phyloP scores from a whole-genome alignment of 2,888 invertebrate species.

The Ramazzottius varieornatus region DNA sequence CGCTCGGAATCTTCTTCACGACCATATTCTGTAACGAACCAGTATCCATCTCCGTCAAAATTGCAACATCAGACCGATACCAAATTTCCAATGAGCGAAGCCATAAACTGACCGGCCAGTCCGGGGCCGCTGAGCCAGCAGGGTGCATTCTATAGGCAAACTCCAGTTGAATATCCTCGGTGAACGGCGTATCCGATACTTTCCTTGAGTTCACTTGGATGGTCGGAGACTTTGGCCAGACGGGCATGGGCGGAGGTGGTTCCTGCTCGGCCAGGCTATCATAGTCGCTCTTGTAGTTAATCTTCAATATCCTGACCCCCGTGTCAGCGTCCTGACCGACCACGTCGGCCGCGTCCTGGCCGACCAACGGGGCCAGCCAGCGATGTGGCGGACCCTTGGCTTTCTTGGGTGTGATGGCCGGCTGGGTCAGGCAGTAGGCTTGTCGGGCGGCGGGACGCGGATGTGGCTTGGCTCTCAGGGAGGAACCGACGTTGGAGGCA shows the following conservation, averaged over 20 bases:
- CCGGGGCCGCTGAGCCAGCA: not conserved
- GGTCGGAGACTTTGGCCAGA: not conserved
- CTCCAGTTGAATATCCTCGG: not conserved
- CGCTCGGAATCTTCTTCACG: not conserved
- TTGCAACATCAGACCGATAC: not conserved
- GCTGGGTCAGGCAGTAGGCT: conserved; percentile 2
- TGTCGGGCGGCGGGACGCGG: not conserved
- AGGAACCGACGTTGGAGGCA: not conserved
- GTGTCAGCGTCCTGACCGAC: not conserved
- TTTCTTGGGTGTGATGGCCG: not conserved
- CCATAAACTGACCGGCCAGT: not conserved
- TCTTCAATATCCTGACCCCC: not conserved
- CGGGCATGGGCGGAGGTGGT: not conserved
- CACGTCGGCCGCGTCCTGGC: not conserved
- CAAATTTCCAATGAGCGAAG: too few relatives aligned
- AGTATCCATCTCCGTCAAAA: too few relatives aligned
- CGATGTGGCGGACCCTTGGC: not conserved
- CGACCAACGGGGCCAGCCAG: not conserved
- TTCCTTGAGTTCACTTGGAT: not conserved
- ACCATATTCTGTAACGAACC: not conserved
- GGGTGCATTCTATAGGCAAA: not conserved
- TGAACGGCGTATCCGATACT: not conserved
- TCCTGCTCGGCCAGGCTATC: not conserved
- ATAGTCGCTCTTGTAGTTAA: not conserved
- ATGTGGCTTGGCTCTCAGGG: not conserved